Conservation (phyloP, 2,888 invertebrate species). For the Dryobota labecula region DNA sequence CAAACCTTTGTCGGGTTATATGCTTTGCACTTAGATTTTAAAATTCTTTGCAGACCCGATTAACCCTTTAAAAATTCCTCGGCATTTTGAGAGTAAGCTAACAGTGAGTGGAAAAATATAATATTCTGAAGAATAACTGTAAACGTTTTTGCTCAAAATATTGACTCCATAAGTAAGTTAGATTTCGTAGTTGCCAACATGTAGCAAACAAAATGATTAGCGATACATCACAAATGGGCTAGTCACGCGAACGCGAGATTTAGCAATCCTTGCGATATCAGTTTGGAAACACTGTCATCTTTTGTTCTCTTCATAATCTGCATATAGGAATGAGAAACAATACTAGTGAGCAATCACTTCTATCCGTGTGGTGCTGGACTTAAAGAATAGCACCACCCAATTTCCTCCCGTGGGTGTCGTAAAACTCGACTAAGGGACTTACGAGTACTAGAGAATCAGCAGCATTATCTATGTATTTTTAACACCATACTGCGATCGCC, state of each 20-base stretch:
- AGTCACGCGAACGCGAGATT: conserved; percentile 78
- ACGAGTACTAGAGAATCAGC: too few relatives aligned
- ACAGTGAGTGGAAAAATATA: conserved; percentile 43
- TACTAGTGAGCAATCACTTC: conserved; percentile 28
- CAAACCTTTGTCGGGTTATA: background rate
- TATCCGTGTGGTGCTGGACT: too few relatives aligned
- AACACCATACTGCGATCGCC: too few relatives aligned
- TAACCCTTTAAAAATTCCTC: conserved; percentile 7
- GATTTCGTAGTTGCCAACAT: conserved; percentile 56
- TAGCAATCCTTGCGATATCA: conserved; percentile 70
- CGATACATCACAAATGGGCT: conserved; percentile 74
- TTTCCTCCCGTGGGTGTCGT: too few relatives aligned
- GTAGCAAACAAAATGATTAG: conserved; percentile 82
- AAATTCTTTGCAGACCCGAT: background rate
- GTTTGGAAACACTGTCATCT: conserved; percentile 64
- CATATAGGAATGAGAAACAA: conserved; percentile 41
- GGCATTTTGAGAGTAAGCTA: conserved; percentile 37
- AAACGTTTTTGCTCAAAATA: conserved; percentile 45
- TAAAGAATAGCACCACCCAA: too few relatives aligned
- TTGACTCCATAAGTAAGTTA: conserved; percentile 48
- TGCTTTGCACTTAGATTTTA: background rate
- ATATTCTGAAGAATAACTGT: conserved; percentile 39
- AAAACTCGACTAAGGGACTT: too few relatives aligned
- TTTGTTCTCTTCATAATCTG: conserved; percentile 63
- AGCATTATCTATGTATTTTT: too few relatives aligned